Evolutionary conservation across 2,113 vertebrate species (phyloP).

Genomic region (Pampusana beccarii): DNA sequence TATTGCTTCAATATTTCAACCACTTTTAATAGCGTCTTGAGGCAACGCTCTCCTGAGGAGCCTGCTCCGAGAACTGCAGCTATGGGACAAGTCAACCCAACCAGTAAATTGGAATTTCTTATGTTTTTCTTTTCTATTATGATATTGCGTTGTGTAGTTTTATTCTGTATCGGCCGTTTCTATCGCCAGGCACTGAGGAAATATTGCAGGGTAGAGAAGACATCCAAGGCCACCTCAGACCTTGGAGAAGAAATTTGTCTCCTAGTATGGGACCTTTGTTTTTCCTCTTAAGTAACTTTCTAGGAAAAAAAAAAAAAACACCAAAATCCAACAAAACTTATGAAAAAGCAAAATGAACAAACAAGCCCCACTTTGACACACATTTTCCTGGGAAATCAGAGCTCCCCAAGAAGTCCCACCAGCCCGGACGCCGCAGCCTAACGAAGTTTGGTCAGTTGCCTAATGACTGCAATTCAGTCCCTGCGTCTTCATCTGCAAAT

Average conservation of each 20-base stretch:
- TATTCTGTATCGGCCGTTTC: not conserved
- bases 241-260: not conserved
- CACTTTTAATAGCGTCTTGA: not conserved
- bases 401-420: no score
- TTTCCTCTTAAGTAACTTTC: not conserved
- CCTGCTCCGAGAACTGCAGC: not conserved
- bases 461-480: not conserved
- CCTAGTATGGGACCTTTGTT: not conserved
- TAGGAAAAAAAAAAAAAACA: not conserved
- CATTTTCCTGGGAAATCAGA: not conserved
- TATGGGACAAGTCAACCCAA: not conserved
- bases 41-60: not conserved
- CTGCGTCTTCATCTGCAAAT: no score
- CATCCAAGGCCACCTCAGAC: not conserved
- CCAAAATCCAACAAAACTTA: no score
- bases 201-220: accelerated
- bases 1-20: not conserved
- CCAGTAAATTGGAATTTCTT: not conserved
- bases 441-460: not conserved
- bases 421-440: not conserved
- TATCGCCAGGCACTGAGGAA: no score
- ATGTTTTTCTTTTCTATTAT: not conserved
- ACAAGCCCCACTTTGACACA: no score
- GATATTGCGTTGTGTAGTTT: not conserved
- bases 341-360: not conserved